These are phyloP conservation scores for Dromas ardeola DNA, from an alignment of 2,113 vertebrate genomes.

Conservation along the genomic window DNA sequence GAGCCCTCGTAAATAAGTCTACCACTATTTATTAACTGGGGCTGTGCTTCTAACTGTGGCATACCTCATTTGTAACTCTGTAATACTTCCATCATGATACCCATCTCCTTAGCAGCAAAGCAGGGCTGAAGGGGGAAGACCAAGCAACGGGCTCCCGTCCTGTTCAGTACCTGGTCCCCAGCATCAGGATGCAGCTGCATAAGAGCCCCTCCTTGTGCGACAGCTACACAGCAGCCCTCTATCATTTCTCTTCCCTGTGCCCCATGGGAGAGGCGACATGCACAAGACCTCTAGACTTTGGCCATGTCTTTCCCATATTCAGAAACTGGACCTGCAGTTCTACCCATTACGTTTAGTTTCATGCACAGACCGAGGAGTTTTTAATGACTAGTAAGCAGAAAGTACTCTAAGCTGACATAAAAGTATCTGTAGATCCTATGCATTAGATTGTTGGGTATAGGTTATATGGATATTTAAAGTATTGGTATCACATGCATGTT, in stretches of 20 bases:
- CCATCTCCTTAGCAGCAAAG: neutral
- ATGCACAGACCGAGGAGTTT: neutral
- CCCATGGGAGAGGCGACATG: neutral
- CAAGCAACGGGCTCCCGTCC: neutral
- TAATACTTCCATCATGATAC: neutral
- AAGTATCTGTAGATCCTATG: neutral
- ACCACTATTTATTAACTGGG: neutral
- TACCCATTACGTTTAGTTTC: neutral
- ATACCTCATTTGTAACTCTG: neutral
- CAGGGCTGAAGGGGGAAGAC: neutral
- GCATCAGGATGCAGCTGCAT: neutral
- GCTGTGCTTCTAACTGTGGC: neutral
- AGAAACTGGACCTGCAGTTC: neutral
- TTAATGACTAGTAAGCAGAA: neutral
- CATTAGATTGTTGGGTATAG: neutral
- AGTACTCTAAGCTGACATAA: neutral
- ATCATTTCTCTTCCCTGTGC: neutral
- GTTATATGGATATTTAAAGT: neutral
- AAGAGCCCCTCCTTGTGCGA: neutral
- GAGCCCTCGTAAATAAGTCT: neutral
- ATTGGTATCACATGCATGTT: neutral
- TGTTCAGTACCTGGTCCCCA: neutral
- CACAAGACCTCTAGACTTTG: neutral
- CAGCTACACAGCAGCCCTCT: neutral
- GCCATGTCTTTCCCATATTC: neutral